Evolutionary conservation across 2,113 vertebrate genomes (phyloP).

Genomic region (Osmerus eperlanus): DNA sequence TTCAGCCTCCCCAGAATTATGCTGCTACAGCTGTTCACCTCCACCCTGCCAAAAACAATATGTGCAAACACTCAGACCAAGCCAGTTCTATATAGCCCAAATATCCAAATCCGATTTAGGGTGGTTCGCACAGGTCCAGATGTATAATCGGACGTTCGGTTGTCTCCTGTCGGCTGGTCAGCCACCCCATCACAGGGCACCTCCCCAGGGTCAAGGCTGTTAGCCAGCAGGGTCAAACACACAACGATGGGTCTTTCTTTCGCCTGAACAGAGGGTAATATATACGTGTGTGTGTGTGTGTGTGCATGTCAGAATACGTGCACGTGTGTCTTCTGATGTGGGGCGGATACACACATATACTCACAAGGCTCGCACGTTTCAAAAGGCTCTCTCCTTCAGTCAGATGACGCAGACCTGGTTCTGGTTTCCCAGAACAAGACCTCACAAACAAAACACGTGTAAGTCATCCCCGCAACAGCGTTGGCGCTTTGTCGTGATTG

Average conservation of each 20-base stretch:
- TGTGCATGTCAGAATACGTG: neutral
- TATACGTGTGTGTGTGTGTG: slow-evolving; percentile 7
- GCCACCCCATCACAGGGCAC: neutral
- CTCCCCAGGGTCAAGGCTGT: neutral
- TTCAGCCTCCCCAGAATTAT: slow-evolving; percentile 10
- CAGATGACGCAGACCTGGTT: too few relatives aligned
- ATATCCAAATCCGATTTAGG: slow-evolving; percentile 41
- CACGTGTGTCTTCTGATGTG: neutral
- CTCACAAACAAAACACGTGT: too few relatives aligned
- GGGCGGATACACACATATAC: too few relatives aligned
- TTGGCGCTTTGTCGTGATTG: too few relatives aligned
- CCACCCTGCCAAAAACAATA: slow-evolving; percentile 34
- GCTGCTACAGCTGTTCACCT: slow-evolving; percentile 39
- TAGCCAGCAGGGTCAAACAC: neutral
- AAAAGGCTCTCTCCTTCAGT: too few relatives aligned
- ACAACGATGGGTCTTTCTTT: neutral
- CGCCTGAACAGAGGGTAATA: neutral
- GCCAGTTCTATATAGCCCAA: slow-evolving; percentile 32
- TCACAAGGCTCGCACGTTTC: too few relatives aligned
- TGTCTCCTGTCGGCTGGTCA: neutral
- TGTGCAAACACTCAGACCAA: slow-evolving; percentile 37
- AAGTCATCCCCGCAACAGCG: too few relatives aligned
- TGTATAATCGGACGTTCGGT: neutral
- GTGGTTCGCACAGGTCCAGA: neutral
- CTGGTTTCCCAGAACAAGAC: too few relatives aligned